phyloP scores from a whole-genome alignment of 2,113 vertebrate genomes.

The Plotosus lineatus region DNA sequence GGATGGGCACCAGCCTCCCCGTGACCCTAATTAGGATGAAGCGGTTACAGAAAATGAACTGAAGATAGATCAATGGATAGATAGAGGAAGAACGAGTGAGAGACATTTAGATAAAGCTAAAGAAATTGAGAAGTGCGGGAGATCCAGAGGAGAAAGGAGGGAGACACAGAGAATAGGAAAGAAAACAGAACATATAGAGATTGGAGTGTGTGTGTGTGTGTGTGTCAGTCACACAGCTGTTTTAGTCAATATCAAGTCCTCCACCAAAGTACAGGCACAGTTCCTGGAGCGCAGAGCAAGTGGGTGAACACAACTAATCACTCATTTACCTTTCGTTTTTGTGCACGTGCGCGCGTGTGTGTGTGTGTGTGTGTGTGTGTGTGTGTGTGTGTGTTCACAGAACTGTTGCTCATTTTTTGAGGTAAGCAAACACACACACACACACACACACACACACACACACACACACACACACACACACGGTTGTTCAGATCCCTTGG shows the following conservation, averaged over 20 bases:
- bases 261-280: constrained; percentile 47
- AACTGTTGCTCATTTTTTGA: too few species aligned
- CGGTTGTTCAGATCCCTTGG: constrained; percentile 50
- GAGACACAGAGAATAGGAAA: neutral
- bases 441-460: constrained; percentile 41
- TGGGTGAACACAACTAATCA: constrained; percentile 56
- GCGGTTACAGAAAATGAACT: too few species aligned
- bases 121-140: too few species aligned
- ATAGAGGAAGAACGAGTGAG: neutral
- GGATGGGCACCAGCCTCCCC: too few species aligned
- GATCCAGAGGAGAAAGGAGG: neutral
- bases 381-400: constrained; percentile 19
- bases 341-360: constrained; percentile 11
- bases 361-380: constrained; percentile 6
- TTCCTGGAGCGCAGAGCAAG: constrained; percentile 52
- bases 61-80: constrained; percentile 12
- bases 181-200: constrained; percentile 9
- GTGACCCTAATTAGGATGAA: too few species aligned
- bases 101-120: neutral
- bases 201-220: neutral
- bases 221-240: constrained; percentile 23
- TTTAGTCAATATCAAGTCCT: constrained; percentile 35
- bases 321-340: constrained; percentile 53
- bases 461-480: constrained; percentile 23
- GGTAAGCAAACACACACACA: constrained; percentile 23